Evolutionary conservation across 2,113 vertebrate genomes (phyloP).

Genomic region (Scolopax mira): DNA sequence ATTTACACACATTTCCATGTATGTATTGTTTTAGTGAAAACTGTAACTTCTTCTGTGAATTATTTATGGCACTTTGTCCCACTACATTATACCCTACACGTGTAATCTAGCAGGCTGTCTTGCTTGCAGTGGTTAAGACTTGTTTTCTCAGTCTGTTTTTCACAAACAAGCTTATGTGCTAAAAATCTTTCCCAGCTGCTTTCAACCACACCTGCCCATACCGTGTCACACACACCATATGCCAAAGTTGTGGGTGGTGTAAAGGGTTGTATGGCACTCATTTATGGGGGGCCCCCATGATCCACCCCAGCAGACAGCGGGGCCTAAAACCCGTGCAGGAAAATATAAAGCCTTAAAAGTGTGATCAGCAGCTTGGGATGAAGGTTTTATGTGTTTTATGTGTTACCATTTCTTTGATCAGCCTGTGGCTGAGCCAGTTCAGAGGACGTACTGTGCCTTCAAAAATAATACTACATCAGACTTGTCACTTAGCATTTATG

Average conservation of each 20-base stretch:
- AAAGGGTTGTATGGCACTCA: not conserved
- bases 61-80: not conserved
- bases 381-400: not conserved
- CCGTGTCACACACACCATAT: accelerated
- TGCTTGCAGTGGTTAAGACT: not conserved
- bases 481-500: not conserved
- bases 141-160: not conserved
- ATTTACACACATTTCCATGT: not conserved
- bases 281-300: accelerated
- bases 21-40: not conserved
- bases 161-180: not conserved
- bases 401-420: not conserved
- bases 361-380: not conserved
- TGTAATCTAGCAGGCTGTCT: not conserved
- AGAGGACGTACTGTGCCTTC: not conserved
- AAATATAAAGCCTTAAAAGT: not conserved
- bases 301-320: accelerated
- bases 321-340: not conserved
- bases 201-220: not conserved
- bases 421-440: not conserved
- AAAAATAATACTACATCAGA: not conserved
- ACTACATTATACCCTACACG: not conserved
- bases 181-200: not conserved
- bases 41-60: not conserved
- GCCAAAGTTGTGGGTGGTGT: not conserved